Evolutionary conservation across 2,888 invertebrate genomes (phyloP).

Genomic region (Anticlea derivata): DNA sequence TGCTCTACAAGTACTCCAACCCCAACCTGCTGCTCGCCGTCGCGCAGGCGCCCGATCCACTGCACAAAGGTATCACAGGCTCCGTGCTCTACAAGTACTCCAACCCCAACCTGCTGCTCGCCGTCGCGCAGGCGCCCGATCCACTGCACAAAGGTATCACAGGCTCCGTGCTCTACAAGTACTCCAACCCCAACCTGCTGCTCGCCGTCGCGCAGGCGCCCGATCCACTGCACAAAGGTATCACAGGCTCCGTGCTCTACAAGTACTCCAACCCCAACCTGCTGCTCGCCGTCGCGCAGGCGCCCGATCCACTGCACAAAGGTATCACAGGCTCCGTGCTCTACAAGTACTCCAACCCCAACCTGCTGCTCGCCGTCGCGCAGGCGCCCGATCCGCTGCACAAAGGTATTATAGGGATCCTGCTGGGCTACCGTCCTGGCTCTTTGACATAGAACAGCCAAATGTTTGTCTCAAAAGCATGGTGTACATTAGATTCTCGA

Average conservation of each 20-base stretch:
- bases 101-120: slow-evolving; percentile 97
- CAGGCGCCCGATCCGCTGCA: slow-evolving; percentile 89
- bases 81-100: slow-evolving; percentile 99
- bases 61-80: slow-evolving; percentile 85
- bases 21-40: slow-evolving; percentile 96
- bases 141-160: slow-evolving; percentile 83
- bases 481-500: too few relatives aligned
- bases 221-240: slow-evolving; percentile 90
- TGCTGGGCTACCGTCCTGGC: too few relatives aligned
- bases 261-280: slow-evolving; percentile 99
- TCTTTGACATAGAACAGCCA: too few relatives aligned
- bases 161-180: slow-evolving; percentile 98
- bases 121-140: slow-evolving; percentile 91
- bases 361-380: slow-evolving; percentile 94
- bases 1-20: slow-evolving; percentile 99
- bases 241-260: slow-evolving; percentile 98
- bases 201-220: slow-evolving; percentile 92
- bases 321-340: slow-evolving; percentile 98
- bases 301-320: slow-evolving; percentile 89
- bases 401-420: too few relatives aligned
- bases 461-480: too few relatives aligned
- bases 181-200: slow-evolving; percentile 98
- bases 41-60: slow-evolving; percentile 89
- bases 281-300: slow-evolving; percentile 92
- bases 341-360: slow-evolving; percentile 99